Evolutionary conservation across 1,140 invertebrate genomes (phyloP), one percentile per base, ranked within the genome.

Genomic region (Zaprionus vittiger): DNA sequence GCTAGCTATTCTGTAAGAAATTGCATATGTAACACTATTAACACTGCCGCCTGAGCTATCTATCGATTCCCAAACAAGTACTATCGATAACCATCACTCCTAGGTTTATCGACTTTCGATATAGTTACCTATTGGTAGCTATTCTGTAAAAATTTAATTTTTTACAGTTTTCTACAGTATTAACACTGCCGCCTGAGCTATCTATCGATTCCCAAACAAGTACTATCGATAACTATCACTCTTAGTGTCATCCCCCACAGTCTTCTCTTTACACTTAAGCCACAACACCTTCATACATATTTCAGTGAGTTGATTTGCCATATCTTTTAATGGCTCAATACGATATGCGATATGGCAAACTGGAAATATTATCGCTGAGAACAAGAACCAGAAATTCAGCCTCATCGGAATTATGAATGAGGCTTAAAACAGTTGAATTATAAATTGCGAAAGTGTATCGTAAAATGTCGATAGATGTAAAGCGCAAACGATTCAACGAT

Each of bases 331-430:
- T 52, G 17, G 2, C 47, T 52, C 47, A 22, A 52, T 24, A 52
- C 47, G 41, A n/a, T 47, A 17, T 17, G 41, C 15, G 12, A 38
- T 38, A 15, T 38, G 37, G 2, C 17, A 20, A 52, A 52, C 47
- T 52, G 47, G 47, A 52, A 22, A 52, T 52, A 52, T 24, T 52
- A 52, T 52, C 22, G 17, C 17, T 5, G 20, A 24, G 47, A 14
- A 41, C 47, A 12, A 52, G 47, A 52, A 52, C 47, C 47, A 52
- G 47, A 52, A 52, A 9, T 22, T 24, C 47, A 52, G 47, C 47
- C 47, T 52, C 47, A 14, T 52, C 47, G 47, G 47, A 52, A 52
- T 52, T 52, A 52, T 52, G 47, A 52, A 52, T 52, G 47, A 52
- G 9, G 47, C 44, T 20, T 12, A 4, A 52, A 22, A 52, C 44